Percentiles rank a stretch among this genome's conserved stretches.
Evolutionary conservation across 1,140 invertebrate species (phyloP).

Genomic region (Polyergus mexicanus): DNA sequence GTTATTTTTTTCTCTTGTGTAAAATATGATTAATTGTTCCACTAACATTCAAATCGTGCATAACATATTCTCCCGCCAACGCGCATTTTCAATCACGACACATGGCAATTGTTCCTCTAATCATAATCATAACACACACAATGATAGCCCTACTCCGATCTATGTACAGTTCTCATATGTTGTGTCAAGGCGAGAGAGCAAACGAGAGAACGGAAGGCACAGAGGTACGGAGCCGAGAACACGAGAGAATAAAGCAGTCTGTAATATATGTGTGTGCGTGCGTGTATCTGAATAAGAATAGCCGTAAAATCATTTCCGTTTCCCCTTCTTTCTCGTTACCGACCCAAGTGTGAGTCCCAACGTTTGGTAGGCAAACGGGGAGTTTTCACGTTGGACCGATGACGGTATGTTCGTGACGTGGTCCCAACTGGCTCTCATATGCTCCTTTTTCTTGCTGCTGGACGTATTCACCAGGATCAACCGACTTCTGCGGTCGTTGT

Average conservation of each 20-base stretch:
- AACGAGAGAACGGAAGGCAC: not conserved
- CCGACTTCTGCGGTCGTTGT: not conserved
- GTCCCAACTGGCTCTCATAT: slow-evolving; percentile 18
- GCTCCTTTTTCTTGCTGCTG: not conserved
- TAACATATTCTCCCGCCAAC: not conserved
- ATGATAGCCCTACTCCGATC: not conserved
- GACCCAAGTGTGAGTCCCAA: slow-evolving; percentile 55
- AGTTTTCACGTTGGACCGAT: slow-evolving; percentile 31
- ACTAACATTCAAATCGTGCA: not conserved
- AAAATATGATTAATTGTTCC: not conserved
- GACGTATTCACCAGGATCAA: not conserved
- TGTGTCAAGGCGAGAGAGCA: not conserved
- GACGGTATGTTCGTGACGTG: slow-evolving; percentile 4
- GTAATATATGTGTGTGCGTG: not conserved
- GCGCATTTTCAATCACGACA: not conserved
- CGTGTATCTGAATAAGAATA: slow-evolving; percentile 60
- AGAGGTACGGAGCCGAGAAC: not conserved
- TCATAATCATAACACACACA: not conserved
- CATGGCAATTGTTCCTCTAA: not conserved
- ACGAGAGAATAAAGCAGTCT: slow-evolving; percentile 11
- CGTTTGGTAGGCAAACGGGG: slow-evolving; percentile 52
- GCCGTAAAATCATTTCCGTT: slow-evolving; percentile 69
- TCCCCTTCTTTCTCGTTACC: slow-evolving; percentile 56
- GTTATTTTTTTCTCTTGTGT: not conserved
- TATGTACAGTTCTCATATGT: not conserved